These are phyloP conservation scores for Camarhynchus parvulus DNA, from an alignment of 2,113 vertebrate genomes.

Conservation along the genomic window DNA sequence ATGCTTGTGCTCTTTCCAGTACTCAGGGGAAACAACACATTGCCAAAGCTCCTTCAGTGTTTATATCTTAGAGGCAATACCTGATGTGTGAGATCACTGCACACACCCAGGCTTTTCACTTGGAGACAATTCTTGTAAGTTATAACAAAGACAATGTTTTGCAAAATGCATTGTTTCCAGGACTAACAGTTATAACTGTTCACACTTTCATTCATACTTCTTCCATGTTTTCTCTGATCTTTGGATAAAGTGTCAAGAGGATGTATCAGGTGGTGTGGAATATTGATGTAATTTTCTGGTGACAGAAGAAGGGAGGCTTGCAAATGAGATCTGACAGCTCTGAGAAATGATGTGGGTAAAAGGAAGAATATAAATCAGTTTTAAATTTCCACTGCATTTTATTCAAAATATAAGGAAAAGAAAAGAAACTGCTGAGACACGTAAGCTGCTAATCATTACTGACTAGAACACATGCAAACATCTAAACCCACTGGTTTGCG, in stretches of 20 bases:
- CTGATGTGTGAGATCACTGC: background rate
- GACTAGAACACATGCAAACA: background rate
- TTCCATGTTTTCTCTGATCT: slow-evolving; percentile 1
- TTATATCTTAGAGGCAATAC: slow-evolving; percentile 19
- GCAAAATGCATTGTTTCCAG: background rate
- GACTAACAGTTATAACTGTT: background rate
- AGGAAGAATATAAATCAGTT: background rate
- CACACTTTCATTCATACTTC: background rate
- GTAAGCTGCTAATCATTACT: background rate
- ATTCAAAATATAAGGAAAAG: background rate
- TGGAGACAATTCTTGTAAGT: background rate
- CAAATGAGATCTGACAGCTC: background rate
- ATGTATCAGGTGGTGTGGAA: background rate
- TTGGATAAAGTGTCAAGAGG: background rate
- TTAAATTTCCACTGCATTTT: slow-evolving; percentile 7
- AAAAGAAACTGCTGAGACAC: background rate
- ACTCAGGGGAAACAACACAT: background rate
- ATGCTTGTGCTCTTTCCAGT: background rate
- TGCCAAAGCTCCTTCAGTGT: background rate
- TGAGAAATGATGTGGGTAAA: background rate
- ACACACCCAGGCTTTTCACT: background rate
- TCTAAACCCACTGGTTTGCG: background rate
- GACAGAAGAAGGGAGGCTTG: background rate
- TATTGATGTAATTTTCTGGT: slow-evolving; percentile 7
- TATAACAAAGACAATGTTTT: slow-evolving; percentile 13